phyloP scores from a whole-genome alignment of 2,113 vertebrate genomes.

The Cheilinus undulatus region DNA sequence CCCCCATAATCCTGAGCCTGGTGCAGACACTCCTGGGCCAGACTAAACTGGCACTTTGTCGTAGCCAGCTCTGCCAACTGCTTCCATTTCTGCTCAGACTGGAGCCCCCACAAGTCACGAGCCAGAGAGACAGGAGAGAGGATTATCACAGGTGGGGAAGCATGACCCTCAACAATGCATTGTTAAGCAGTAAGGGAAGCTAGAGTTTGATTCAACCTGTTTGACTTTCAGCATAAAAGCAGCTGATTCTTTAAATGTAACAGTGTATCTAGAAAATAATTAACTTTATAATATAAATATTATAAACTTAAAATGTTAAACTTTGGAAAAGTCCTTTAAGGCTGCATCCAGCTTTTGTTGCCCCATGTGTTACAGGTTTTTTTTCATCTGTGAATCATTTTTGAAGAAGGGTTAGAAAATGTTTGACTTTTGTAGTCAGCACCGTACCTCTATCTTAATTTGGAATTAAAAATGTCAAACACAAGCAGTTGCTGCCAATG shows the following conservation, averaged over 20 bases:
- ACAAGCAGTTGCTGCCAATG: too few relatives aligned
- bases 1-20: slow-evolving; percentile 96
- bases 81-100: slow-evolving; percentile 99
- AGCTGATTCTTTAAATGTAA: not conserved
- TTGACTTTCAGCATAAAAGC: not conserved
- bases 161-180: slow-evolving; percentile 11
- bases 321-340: too few relatives aligned
- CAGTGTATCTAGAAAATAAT: too few relatives aligned
- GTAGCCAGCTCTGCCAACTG: slow-evolving; percentile 95
- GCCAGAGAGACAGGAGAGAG: slow-evolving; percentile 47
- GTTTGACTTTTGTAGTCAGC: too few relatives aligned
- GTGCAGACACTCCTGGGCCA: slow-evolving; percentile 96
- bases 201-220: not conserved
- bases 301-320: too few relatives aligned
- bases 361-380: too few relatives aligned
- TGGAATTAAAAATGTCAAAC: too few relatives aligned
- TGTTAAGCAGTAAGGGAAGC: not conserved
- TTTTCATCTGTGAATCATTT: too few relatives aligned
- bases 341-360: too few relatives aligned
- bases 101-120: slow-evolving; percentile 12
- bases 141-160: slow-evolving; percentile 45
- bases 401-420: too few relatives aligned
- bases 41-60: slow-evolving; percentile 92
- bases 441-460: too few relatives aligned
- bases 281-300: too few relatives aligned